phyloP scores from a whole-genome alignment of 2,113 vertebrate genomes.

The Lampris incognitus region DNA sequence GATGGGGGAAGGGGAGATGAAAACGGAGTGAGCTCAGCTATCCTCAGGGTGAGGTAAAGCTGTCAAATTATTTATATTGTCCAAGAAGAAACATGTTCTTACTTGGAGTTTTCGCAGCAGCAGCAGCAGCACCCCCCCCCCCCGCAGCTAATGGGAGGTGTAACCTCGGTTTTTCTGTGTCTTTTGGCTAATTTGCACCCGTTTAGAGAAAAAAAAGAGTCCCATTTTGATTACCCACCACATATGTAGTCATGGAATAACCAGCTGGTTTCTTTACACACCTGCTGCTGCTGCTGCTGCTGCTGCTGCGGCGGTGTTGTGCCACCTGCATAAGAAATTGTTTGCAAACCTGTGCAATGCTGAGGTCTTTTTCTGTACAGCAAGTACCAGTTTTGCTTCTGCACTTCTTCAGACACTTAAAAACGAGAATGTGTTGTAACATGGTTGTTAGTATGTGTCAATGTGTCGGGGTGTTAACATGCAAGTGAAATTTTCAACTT shows the following conservation, averaged over 20 bases:
- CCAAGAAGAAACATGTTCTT: conserved; percentile 45
- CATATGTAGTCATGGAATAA: conserved; percentile 33
- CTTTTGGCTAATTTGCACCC: conserved; percentile 52
- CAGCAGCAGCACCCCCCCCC: background rate
- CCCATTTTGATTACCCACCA: background rate
- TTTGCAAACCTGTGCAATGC: background rate
- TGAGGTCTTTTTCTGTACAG: too few relatives aligned
- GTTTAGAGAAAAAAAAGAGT: conserved; percentile 29
- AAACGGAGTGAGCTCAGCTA: too few relatives aligned
- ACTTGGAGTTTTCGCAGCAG: conserved; percentile 46
- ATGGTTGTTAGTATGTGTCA: too few relatives aligned
- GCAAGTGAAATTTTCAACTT: too few relatives aligned
- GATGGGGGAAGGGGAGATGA: too few relatives aligned
- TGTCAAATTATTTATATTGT: too few relatives aligned
- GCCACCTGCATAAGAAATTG: background rate
- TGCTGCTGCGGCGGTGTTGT: background rate
- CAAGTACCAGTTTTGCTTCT: too few relatives aligned
- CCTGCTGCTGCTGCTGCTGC: background rate
- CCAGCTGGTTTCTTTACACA: background rate
- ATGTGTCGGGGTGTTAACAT: too few relatives aligned
- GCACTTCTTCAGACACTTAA: too few relatives aligned
- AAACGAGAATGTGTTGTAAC: too few relatives aligned
- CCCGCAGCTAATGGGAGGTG: conserved; percentile 53
- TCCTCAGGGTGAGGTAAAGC: too few relatives aligned
- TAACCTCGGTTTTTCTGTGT: conserved; percentile 57